Percentiles rank a stretch among this genome's conserved stretches.
Evolutionary conservation across 1,140 invertebrate species (phyloP).

Genomic region (Drosophila erecta): DNA sequence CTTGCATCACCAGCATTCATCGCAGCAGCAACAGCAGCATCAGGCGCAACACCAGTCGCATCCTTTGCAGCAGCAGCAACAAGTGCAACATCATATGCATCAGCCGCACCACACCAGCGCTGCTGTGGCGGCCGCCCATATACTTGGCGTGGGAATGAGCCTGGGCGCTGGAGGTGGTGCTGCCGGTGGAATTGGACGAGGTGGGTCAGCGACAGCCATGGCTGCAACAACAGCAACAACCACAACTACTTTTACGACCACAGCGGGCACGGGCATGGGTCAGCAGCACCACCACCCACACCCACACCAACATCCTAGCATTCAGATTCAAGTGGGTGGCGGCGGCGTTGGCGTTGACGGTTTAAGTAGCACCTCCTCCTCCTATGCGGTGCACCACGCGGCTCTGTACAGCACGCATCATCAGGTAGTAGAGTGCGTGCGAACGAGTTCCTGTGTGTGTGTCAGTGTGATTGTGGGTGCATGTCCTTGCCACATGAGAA

Average conservation of each 20-base stretch:
- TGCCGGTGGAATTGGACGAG: slow-evolving; percentile 66
- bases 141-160: slow-evolving; percentile 47
- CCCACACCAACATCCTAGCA: slow-evolving; percentile 56
- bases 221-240: slow-evolving; percentile 56
- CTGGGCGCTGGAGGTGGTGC: slow-evolving; percentile 47
- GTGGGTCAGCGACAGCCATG: slow-evolving; percentile 72
- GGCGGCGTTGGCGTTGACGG: slow-evolving; percentile 48
- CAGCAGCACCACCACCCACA: slow-evolving; percentile 49
- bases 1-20: slow-evolving; percentile 51
- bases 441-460: slow-evolving; percentile 38
- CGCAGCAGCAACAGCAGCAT: slow-evolving; percentile 22
- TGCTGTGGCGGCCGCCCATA: slow-evolving; percentile 62
- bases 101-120: slow-evolving; percentile 58
- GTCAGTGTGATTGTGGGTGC: slow-evolving; percentile 46
- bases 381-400: slow-evolving; percentile 71
- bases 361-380: slow-evolving; percentile 73
- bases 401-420: slow-evolving; percentile 79
- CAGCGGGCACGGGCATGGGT: slow-evolving; percentile 46
- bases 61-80: slow-evolving; percentile 25
- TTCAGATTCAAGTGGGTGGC: slow-evolving; percentile 67
- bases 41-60: neutral
- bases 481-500: slow-evolving; percentile 40
- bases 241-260: slow-evolving; percentile 65
- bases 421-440: slow-evolving; percentile 74
- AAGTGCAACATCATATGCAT: slow-evolving; percentile 46